Conservation (phyloP, 2,113 vertebrate species). For the Onychostruthus taczanowskii region DNA sequence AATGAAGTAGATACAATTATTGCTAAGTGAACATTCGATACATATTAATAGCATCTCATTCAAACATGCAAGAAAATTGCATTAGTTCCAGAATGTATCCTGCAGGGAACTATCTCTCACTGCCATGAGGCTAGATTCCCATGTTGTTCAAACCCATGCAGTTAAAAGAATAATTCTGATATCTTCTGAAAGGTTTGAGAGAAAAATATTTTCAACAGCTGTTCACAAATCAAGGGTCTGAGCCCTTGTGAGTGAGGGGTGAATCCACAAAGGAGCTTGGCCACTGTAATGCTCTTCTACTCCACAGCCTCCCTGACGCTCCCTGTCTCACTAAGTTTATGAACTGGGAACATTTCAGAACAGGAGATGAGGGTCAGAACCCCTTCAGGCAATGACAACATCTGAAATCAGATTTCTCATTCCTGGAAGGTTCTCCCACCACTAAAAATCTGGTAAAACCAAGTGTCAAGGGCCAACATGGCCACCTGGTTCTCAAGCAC, state of each 20-base stretch:
- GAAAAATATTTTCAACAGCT: not conserved
- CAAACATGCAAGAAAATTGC: conserved; percentile 22
- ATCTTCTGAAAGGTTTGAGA: not conserved
- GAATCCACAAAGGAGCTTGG: not conserved
- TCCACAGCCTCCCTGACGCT: not conserved
- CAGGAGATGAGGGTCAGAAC: not conserved
- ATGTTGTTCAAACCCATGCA: not conserved
- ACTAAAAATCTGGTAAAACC: not conserved
- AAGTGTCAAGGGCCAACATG: fast-evolving
- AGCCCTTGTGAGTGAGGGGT: not conserved
- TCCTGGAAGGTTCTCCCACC: not conserved
- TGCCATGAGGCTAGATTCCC: not conserved
- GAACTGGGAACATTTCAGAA: not conserved
- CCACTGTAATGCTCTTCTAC: not conserved
- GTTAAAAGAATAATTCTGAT: not conserved
- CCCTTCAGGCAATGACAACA: not conserved
- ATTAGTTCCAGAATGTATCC: conserved; percentile 8
- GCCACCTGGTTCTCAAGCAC: not conserved
- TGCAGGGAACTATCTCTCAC: conserved; percentile 17
- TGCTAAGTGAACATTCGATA: conserved; percentile 36
- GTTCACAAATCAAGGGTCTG: not conserved
- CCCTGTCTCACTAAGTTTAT: not conserved
- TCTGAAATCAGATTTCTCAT: not conserved
- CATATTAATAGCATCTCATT: conserved; percentile 30
- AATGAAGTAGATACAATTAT: conserved; percentile 52